Conservation (phyloP, 1,140 invertebrate genomes). For the Hyphantria cunea region DNA sequence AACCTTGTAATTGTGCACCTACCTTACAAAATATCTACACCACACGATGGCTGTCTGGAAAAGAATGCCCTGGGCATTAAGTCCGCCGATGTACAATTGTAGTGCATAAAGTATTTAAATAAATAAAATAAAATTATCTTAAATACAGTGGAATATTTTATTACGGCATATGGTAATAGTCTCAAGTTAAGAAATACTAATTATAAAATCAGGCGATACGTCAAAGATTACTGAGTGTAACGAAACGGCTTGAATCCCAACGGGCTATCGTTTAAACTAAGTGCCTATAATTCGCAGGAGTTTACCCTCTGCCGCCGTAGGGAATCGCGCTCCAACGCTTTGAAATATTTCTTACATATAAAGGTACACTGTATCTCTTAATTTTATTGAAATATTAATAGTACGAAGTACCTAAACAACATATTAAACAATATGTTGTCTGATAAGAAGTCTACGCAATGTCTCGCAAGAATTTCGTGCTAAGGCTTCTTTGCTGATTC, state of each 20-base stretch:
- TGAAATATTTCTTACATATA: constrained; percentile 62
- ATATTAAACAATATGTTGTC: background rate
- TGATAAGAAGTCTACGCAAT: background rate
- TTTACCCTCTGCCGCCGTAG: constrained; percentile 59
- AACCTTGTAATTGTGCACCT: too few species aligned
- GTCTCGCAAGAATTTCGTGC: constrained; percentile 1
- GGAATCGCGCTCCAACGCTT: constrained; percentile 59
- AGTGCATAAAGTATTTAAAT: too few species aligned
- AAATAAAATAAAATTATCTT: too few species aligned
- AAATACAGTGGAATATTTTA: too few species aligned
- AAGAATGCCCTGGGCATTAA: too few species aligned
- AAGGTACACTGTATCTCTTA: constrained; percentile 30
- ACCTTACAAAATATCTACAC: too few species aligned
- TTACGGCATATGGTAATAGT: too few species aligned
- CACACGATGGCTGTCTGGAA: too few species aligned
- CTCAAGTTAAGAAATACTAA: constrained; percentile 14
- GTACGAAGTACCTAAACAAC: background rate
- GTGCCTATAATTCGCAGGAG: constrained; percentile 75
- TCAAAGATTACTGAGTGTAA: constrained; percentile 48
- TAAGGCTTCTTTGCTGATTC: background rate
- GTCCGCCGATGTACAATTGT: too few species aligned
- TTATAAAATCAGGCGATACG: constrained; percentile 48
- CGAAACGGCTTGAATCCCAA: constrained; percentile 56
- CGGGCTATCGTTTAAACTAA: constrained; percentile 74
- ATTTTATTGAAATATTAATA: constrained; percentile 1